Evolutionary conservation across 2,888 invertebrate species (phyloP).

Genomic region (Deroplatys truncata): DNA sequence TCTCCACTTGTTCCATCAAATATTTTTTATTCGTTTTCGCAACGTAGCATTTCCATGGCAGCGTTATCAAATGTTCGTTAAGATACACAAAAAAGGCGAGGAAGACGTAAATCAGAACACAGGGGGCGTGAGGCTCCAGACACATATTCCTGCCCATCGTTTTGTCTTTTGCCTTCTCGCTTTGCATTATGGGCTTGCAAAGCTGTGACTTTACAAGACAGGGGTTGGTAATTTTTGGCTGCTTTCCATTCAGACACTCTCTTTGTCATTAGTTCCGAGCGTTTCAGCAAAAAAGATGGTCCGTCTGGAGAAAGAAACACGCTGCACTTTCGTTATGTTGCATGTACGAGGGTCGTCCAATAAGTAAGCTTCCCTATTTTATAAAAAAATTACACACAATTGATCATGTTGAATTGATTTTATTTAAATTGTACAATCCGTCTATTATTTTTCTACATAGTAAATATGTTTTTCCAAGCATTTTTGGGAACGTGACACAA

Average conservation of each 20-base stretch:
- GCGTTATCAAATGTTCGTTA: conserved; percentile 23
- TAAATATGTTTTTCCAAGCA: too few relatives aligned
- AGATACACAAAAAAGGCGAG: neutral
- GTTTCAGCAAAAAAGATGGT: neutral
- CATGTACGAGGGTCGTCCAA: too few relatives aligned
- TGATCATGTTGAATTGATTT: too few relatives aligned
- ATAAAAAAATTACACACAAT: too few relatives aligned
- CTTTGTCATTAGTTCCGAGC: neutral
- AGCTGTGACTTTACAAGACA: neutral
- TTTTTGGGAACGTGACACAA: too few relatives aligned
- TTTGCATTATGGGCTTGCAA: neutral
- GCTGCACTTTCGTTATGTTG: too few relatives aligned
- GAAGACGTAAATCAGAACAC: conserved; percentile 18
- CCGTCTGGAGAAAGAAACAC: neutral
- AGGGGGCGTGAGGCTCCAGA: neutral
- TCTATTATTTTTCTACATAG: too few relatives aligned
- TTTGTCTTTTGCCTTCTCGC: conserved; percentile 8
- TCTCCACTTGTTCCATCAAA: neutral
- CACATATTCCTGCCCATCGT: neutral
- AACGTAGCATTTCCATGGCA: neutral
- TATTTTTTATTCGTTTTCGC: neutral
- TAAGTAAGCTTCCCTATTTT: too few relatives aligned
- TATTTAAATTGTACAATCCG: too few relatives aligned
- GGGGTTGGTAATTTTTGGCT: neutral
- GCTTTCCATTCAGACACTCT: neutral